phyloP scores from a whole-genome alignment of 2,888 invertebrate species.

The Patella ulyssiponensis region DNA sequence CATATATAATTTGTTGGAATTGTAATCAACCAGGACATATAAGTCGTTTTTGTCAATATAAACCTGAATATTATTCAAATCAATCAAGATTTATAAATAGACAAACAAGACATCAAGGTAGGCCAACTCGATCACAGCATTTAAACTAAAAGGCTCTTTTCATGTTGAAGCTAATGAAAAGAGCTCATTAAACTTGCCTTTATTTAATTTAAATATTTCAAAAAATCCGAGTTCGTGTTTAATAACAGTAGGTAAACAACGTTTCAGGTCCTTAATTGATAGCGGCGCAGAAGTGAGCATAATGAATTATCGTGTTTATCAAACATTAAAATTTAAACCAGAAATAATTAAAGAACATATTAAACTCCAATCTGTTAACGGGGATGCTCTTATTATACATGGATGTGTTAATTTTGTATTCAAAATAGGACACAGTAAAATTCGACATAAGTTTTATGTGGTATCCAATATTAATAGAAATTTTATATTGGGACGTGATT shows the following conservation, averaged over 20 bases:
- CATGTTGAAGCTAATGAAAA: not conserved
- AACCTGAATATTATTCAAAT: too few relatives aligned
- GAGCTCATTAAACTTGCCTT: not conserved
- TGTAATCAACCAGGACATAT: too few relatives aligned
- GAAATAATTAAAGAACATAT: not conserved
- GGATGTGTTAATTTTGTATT: not conserved
- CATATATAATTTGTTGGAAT: too few relatives aligned
- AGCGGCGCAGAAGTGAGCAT: not conserved
- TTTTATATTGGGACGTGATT: not conserved
- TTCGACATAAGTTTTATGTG: not conserved
- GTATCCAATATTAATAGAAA: not conserved
- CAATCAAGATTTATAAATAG: too few relatives aligned
- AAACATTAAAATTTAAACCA: slow-evolving; percentile 1
- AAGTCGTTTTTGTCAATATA: too few relatives aligned
- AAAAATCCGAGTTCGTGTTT: not conserved
- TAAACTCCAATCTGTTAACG: not conserved
- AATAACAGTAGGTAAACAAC: not conserved
- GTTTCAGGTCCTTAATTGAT: not conserved
- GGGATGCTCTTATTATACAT: not conserved
- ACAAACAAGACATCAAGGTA: too few relatives aligned
- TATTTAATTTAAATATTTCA: not conserved
- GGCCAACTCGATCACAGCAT: not conserved
- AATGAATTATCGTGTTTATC: not conserved
- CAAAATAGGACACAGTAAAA: not conserved
- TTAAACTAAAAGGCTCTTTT: not conserved